These are phyloP conservation scores for Distichodus sexfasciatus DNA, from an alignment of 2,797 vertebrate species.

Conservation along the genomic window DNA sequence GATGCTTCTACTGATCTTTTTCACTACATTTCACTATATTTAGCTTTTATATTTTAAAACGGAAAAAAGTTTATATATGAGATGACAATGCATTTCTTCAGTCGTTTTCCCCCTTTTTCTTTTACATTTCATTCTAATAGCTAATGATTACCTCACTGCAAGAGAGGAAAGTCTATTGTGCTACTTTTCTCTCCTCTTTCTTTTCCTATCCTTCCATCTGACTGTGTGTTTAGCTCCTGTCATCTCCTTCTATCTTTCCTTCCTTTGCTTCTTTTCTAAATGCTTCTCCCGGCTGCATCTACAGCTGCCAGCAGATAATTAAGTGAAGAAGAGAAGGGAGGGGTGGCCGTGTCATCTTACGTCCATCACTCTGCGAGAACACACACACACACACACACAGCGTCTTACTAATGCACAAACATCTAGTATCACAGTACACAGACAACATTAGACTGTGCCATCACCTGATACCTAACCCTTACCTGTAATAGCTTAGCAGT, in stretches of 20 bases:
- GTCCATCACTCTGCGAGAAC: slow-evolving; percentile 23
- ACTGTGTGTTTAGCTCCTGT: background rate
- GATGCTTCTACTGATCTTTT: no score
- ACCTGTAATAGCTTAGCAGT: no score
- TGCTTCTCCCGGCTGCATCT: background rate
- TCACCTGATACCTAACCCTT: slow-evolving; percentile 29
- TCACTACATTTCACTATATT: no score
- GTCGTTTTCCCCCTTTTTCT: no score
- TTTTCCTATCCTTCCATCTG: background rate
- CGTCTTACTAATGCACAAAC: background rate
- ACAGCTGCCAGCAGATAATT: slow-evolving; percentile 28
- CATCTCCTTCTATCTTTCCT: background rate
- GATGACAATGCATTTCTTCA: no score
- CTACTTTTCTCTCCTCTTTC: background rate
- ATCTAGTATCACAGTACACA: slow-evolving; percentile 21
- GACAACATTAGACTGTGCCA: slow-evolving; percentile 16
- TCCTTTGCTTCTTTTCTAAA: background rate
- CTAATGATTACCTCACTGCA: no score
- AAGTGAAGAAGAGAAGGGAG: background rate
- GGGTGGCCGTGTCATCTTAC: slow-evolving; percentile 32
- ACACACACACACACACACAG: slow-evolving; percentile 19
- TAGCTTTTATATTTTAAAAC: no score
- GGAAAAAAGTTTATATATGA: no score
- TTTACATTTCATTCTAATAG: no score
- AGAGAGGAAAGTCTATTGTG: background rate